Evolutionary conservation across 2,888 invertebrate species (phyloP), one percentile per base, ranked within the genome.

Genomic region (Digitonthophagus gazella): DNA sequence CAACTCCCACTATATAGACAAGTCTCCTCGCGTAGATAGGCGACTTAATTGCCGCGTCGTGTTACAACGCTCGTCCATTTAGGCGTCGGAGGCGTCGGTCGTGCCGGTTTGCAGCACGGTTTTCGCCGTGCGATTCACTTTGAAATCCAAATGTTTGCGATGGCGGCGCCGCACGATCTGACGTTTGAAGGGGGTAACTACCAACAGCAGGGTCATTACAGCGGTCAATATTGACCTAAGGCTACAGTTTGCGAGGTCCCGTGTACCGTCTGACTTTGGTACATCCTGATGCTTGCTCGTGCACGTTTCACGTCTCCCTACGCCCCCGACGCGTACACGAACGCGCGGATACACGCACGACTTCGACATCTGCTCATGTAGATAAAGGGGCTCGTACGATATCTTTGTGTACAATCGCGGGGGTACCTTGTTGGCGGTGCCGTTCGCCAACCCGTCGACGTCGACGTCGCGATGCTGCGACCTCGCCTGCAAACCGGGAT

Each of bases 161-260:
- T 64, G 71, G 69, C 71, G 69, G 72, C 74, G 28, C 28, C 28
- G 28, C 69, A 71, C 67, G 72, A 73, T 72, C 73, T 73, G 72
- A 73, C 74, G 69, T 74, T 74, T 74, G 74, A 74, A 73, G 72
- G 71, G 72, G 72, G 69, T 74, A 74, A 73, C 71, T 70, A 70
- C 68, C 70, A 70, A 70, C 70, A 70, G 28, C 66, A 58, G 64
- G 67, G 67, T 70, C 70, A 71, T 71, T 71, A 72, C 71, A 67
- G 71, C 67, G 71, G 72, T 72, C 72, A 72, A 72, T 72, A 72
- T 72, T 72, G 72, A 72, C 72, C 72, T 69, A 57, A 69, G 69
- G 69, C 71, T 71, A 69, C 61, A 67, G 69, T 65, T 64, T 66
- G 18, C 18, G 16, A 15, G 19, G 19, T 61, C 5, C 61, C 19